A percentile compares a stretch with the other conserved stretches of the same genome.
Conservation (phyloP, 2,113 vertebrate species). For the Rhegmatorhina hoffmannsi region DNA sequence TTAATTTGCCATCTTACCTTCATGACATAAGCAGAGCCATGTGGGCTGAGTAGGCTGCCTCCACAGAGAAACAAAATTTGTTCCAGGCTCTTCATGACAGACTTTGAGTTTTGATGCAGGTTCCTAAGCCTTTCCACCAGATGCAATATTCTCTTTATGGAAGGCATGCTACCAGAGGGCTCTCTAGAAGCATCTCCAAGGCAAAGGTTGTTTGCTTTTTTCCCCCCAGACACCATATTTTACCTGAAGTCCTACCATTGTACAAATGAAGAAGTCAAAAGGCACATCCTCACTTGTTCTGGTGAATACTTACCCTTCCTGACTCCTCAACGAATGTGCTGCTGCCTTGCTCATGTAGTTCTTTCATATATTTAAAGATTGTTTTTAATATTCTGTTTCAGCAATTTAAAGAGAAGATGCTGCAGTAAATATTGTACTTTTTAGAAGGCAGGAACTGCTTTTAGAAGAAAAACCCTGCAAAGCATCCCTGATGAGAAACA, state of each 20-base stretch:
- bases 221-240: not conserved
- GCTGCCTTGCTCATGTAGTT: not conserved
- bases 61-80: not conserved
- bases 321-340: not conserved
- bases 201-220: not conserved
- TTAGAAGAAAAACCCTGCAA: not conserved
- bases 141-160: not conserved
- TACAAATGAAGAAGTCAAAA: not conserved
- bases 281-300: accelerated
- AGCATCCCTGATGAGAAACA: not conserved
- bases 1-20: conserved; percentile 35
- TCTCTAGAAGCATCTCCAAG: not conserved
- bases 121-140: not conserved
- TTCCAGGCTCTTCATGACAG: not conserved
- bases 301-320: not conserved
- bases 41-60: not conserved
- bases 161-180: not conserved
- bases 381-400: not conserved
- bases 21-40: not conserved
- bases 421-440: not conserved
- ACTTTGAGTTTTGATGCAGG: not conserved
- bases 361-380: not conserved
- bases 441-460: not conserved
- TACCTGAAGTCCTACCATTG: not conserved
- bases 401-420: not conserved